These are phyloP conservation scores for Stenodera caucasica DNA, from an alignment of 2,888 invertebrate species.

Conservation along the genomic window DNA sequence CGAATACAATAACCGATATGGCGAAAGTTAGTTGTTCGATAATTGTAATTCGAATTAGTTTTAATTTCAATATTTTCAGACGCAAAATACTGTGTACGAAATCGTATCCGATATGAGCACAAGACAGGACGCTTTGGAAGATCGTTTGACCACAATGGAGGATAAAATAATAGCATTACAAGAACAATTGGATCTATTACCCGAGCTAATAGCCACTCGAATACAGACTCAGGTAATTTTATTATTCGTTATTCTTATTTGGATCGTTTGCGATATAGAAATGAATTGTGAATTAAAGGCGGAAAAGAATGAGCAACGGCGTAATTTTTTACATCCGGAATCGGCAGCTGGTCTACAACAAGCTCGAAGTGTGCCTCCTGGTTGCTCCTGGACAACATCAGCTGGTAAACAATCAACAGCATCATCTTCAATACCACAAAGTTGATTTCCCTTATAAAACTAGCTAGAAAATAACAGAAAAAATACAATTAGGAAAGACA, in stretches of 20 bases:
- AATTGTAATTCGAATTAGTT: too few relatives aligned
- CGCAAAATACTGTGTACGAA: slow-evolving; percentile 97
- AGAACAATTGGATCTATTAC: slow-evolving; percentile 83
- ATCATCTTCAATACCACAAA: slow-evolving; percentile 46
- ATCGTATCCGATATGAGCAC: slow-evolving; percentile 97
- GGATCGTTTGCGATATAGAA: too few relatives aligned
- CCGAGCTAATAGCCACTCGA: slow-evolving; percentile 72
- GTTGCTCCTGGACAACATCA: slow-evolving; percentile 81
- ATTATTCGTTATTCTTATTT: too few relatives aligned
- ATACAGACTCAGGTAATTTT: slow-evolving; percentile 55
- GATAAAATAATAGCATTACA: slow-evolving; percentile 86
- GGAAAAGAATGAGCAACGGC: slow-evolving; percentile 78
- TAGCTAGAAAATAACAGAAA: slow-evolving; percentile 16
- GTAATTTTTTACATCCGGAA: slow-evolving; percentile 86
- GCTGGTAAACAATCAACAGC: slow-evolving; percentile 39
- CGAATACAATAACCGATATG: slow-evolving; percentile 99
- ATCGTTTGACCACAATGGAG: slow-evolving; percentile 89
- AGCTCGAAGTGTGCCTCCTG: slow-evolving; percentile 59
- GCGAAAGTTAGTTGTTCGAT: slow-evolving; percentile 77
- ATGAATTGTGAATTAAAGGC: slow-evolving; percentile 65
- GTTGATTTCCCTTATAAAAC: slow-evolving; percentile 46
- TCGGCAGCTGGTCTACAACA: slow-evolving; percentile 68
- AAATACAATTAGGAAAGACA: neutral
- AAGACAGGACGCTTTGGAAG: slow-evolving; percentile 91
- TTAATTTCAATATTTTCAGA: slow-evolving; percentile 66